Conservation (phyloP, 2,113 vertebrate genomes). For the Leptodactylus fuscus region DNA sequence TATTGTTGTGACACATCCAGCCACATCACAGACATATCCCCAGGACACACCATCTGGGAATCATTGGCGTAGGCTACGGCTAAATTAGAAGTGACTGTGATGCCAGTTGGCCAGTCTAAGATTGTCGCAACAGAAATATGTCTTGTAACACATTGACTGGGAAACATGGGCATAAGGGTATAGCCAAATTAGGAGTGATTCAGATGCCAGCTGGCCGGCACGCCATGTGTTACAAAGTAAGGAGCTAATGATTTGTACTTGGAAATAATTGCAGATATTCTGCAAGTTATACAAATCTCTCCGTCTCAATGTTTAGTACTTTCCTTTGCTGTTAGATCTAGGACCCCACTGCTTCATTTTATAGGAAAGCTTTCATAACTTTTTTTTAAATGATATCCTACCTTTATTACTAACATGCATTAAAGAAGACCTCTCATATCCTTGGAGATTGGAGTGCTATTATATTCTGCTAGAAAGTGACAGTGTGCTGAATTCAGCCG, state of each 20-base stretch:
- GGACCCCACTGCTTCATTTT: not conserved
- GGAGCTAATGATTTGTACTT: not conserved
- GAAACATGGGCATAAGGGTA: not conserved
- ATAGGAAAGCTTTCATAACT: not conserved
- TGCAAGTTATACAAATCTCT: not conserved
- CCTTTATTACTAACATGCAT: not conserved
- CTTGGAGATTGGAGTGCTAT: too few species aligned
- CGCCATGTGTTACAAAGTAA: not conserved
- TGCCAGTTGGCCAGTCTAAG: not conserved
- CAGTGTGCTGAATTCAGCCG: too few species aligned
- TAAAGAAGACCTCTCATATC: too few species aligned
- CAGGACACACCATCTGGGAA: not conserved
- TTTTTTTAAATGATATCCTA: not conserved
- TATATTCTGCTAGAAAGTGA: too few species aligned
- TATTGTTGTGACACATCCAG: not conserved
- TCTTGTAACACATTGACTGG: not conserved
- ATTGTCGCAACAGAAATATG: not conserved
- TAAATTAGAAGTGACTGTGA: constrained; percentile 21
- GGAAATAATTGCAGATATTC: constrained; percentile 1
- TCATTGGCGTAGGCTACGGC: not conserved
- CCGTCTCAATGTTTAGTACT: not conserved
- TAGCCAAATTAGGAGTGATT: not conserved
- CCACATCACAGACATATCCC: not conserved
- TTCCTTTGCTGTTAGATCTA: not conserved
- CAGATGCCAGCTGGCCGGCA: not conserved